Evolutionary conservation across 2,113 vertebrate species (phyloP).

Genomic region (Corythornis madagascariensis): DNA sequence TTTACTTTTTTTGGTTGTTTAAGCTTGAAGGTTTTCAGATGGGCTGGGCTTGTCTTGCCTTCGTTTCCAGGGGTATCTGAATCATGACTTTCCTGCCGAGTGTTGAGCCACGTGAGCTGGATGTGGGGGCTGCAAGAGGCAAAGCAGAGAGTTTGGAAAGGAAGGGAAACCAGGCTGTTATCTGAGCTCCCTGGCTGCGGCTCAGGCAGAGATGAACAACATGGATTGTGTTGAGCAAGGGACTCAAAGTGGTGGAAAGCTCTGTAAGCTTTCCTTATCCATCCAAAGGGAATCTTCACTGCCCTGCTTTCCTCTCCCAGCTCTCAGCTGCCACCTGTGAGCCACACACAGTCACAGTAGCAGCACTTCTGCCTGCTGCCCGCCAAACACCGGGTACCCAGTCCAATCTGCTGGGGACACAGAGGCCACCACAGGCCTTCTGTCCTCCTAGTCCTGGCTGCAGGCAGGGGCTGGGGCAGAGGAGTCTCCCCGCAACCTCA

Average conservation of each 20-base stretch:
- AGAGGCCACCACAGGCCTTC: background rate
- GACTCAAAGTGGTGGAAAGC: background rate
- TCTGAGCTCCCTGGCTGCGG: background rate
- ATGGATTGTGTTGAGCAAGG: background rate
- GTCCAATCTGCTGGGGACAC: background rate
- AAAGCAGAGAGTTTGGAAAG: background rate
- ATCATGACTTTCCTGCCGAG: background rate
- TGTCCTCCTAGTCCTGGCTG: background rate
- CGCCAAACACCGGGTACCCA: background rate
- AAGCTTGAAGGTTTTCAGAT: background rate
- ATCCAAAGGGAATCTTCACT: background rate
- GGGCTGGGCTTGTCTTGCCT: background rate
- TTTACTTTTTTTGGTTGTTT: background rate
- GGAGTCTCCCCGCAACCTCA: background rate
- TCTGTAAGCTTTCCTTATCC: background rate
- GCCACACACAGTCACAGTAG: background rate
- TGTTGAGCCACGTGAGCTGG: background rate
- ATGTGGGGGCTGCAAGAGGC: background rate
- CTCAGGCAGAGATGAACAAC: background rate
- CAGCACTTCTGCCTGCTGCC: background rate
- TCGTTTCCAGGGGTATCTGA: background rate
- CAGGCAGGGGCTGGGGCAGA: background rate
- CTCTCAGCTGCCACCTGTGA: conserved; percentile 46
- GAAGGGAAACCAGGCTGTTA: background rate
- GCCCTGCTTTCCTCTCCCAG: conserved; percentile 1